phyloP scores from a whole-genome alignment of 2,888 invertebrate genomes.

The Oconnorella tubifera region DNA sequence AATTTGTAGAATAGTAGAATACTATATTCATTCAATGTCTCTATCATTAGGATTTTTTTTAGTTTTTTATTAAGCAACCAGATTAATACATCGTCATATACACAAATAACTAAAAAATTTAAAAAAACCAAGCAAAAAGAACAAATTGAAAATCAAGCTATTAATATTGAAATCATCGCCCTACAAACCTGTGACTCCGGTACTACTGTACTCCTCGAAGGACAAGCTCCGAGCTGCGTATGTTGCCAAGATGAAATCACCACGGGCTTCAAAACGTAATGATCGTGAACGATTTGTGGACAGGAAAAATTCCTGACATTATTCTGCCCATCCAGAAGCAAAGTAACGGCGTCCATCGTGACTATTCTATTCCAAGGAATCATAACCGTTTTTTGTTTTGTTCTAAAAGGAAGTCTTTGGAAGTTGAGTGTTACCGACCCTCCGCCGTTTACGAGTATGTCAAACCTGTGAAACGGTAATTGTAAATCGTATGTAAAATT shows the following conservation, averaged over 20 bases:
- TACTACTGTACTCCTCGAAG: conserved; percentile 52
- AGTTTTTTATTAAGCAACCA: too few species aligned
- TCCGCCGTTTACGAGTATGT: conserved; percentile 96
- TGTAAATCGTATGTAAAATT: too few species aligned
- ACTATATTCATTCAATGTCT: too few species aligned
- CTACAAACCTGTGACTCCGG: conserved; percentile 54
- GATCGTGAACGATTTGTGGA: conserved; percentile 44
- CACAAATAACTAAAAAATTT: too few species aligned
- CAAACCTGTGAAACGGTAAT: conserved; percentile 80
- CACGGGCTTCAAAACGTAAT: conserved; percentile 48
- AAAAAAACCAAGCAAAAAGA: too few species aligned
- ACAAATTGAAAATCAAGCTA: too few species aligned
- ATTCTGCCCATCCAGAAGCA: conserved; percentile 14
- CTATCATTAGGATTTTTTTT: too few species aligned
- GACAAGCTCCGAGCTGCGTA: conserved; percentile 54
- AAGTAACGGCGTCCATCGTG: conserved; percentile 35
- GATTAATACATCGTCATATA: too few species aligned
- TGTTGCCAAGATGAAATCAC: conserved; percentile 55
- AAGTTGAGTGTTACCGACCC: conserved; percentile 95
- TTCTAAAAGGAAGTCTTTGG: conserved; percentile 83
- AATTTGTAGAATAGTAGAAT: too few species aligned
- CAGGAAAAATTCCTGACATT: conserved; percentile 37
- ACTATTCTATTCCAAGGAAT: conserved; percentile 95
- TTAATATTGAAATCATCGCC: too few species aligned
- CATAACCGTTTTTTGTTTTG: conserved; percentile 59